Evolutionary conservation across 2,888 invertebrate genomes (phyloP).

Genomic region (Archaeoteleia sp.): DNA sequence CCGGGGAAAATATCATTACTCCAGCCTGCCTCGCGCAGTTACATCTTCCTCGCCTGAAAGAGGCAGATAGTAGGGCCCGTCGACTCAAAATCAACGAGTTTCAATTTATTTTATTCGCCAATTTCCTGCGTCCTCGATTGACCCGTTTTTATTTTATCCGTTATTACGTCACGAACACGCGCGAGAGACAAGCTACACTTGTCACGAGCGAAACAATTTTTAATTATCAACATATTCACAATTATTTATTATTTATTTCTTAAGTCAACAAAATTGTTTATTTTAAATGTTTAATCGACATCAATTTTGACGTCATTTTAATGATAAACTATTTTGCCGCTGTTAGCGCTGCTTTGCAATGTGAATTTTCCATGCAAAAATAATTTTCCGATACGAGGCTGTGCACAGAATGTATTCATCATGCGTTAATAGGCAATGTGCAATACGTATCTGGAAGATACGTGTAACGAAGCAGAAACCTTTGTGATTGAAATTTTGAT

Average conservation of each 20-base stretch:
- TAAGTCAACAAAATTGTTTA: too few relatives aligned
- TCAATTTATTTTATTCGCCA: slow-evolving; percentile 13
- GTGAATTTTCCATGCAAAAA: slow-evolving; percentile 31
- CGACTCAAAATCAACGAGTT: slow-evolving; percentile 26
- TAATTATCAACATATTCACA: too few relatives aligned
- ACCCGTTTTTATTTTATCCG: background rate
- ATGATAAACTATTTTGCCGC: slow-evolving; percentile 5
- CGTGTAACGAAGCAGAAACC: too few relatives aligned
- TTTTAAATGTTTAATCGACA: slow-evolving; percentile 1
- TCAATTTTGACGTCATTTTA: slow-evolving; percentile 16
- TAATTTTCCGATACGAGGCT: slow-evolving; percentile 44
- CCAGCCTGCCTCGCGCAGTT: slow-evolving; percentile 5
- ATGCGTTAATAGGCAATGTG: slow-evolving; percentile 28
- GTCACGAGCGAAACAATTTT: too few relatives aligned
- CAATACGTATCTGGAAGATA: slow-evolving; percentile 28
- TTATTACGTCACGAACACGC: too few relatives aligned
- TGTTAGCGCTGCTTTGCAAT: background rate
- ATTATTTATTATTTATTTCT: too few relatives aligned
- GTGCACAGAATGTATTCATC: slow-evolving; percentile 22
- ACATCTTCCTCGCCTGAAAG: slow-evolving; percentile 14
- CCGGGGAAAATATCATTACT: slow-evolving; percentile 38
- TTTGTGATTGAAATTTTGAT: too few relatives aligned
- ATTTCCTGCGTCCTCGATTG: slow-evolving; percentile 3
- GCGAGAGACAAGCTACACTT: too few relatives aligned
- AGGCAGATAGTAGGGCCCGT: background rate